These are phyloP conservation scores for Cladopsammia gracilis DNA, from an alignment of 64 coral and sea anemone genomes.

Conservation along the genomic window DNA sequence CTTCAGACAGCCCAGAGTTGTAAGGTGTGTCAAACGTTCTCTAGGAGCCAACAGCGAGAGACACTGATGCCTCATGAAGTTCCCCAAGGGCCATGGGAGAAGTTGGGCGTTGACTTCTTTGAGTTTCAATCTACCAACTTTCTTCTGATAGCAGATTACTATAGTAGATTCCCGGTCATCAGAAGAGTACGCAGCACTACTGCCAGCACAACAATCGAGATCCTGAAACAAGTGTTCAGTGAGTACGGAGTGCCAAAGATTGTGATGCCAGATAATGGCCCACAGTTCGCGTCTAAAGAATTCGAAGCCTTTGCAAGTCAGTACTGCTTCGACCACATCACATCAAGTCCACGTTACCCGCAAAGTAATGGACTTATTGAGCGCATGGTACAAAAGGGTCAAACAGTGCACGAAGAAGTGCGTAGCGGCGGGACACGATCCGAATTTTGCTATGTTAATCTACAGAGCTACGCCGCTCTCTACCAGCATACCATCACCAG, in stretches of 20 bases:
- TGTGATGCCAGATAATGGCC: slow-evolving; percentile 57
- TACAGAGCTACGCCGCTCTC: slow-evolving; percentile 38
- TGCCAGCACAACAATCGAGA: slow-evolving; percentile 31
- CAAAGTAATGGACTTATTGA: slow-evolving; percentile 69
- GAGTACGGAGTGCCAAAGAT: slow-evolving; percentile 67
- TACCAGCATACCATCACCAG: slow-evolving; percentile 24
- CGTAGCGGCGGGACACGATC: slow-evolving; percentile 53
- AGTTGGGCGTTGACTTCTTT: not conserved
- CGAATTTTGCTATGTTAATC: slow-evolving; percentile 48
- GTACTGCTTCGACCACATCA: slow-evolving; percentile 57
- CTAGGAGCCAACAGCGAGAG: slow-evolving; percentile 5
- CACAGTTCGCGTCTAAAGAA: slow-evolving; percentile 40
- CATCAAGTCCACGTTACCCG: slow-evolving; percentile 59
- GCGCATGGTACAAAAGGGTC: slow-evolving; percentile 45
- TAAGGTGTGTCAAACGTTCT: slow-evolving; percentile 9
- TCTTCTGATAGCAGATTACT: slow-evolving; percentile 47
- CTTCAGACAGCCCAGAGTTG: slow-evolving; percentile 5
- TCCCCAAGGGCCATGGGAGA: slow-evolving; percentile 2
- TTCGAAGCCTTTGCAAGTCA: slow-evolving; percentile 33
- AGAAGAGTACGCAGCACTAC: slow-evolving; percentile 58
- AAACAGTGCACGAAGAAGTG: slow-evolving; percentile 67
- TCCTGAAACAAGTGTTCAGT: slow-evolving; percentile 70
- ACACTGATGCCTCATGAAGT: slow-evolving; percentile 9
- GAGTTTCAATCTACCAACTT: slow-evolving; percentile 18
- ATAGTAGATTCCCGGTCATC: slow-evolving; percentile 64